Percentiles rank a stretch among this genome's conserved stretches.
These are phyloP conservation scores for Cladopsammia gracilis DNA, from an alignment of 64 coral and sea anemone genomes.

Conservation along the genomic window DNA sequence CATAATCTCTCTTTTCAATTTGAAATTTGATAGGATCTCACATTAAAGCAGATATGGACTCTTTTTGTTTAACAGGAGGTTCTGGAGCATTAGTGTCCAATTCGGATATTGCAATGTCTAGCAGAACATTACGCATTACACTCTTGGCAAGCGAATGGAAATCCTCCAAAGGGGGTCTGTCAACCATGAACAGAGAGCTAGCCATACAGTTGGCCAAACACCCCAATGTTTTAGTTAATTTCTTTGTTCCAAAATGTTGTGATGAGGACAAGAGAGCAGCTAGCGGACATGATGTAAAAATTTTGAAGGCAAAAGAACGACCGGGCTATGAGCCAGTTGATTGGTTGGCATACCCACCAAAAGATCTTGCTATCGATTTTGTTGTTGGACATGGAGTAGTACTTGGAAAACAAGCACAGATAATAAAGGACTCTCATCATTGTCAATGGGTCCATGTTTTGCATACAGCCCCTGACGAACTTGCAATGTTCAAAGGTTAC, in stretches of 20 bases:
- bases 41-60: too few species aligned
- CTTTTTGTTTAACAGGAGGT: too few species aligned
- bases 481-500: neutral
- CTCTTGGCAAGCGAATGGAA: constrained; percentile 1
- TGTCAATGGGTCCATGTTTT: neutral
- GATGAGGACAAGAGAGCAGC: neutral
- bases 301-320: neutral
- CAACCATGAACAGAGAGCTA: neutral
- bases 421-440: neutral
- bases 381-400: neutral
- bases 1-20: too few species aligned
- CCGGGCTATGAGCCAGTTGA: neutral
- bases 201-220: neutral
- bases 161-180: constrained; percentile 1
- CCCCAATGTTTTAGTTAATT: neutral
- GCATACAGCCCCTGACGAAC: neutral
- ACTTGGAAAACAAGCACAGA: neutral
- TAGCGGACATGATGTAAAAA: neutral
- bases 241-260: neutral
- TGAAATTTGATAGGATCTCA: too few species aligned
- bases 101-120: too few species aligned
- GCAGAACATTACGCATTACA: neutral
- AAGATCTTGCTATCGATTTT: neutral
- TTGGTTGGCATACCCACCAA: neutral
- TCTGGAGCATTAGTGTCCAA: too few species aligned